These are phyloP conservation scores for Psittacula echo DNA, from an alignment of 2,797 vertebrate genomes.

Conservation along the genomic window DNA sequence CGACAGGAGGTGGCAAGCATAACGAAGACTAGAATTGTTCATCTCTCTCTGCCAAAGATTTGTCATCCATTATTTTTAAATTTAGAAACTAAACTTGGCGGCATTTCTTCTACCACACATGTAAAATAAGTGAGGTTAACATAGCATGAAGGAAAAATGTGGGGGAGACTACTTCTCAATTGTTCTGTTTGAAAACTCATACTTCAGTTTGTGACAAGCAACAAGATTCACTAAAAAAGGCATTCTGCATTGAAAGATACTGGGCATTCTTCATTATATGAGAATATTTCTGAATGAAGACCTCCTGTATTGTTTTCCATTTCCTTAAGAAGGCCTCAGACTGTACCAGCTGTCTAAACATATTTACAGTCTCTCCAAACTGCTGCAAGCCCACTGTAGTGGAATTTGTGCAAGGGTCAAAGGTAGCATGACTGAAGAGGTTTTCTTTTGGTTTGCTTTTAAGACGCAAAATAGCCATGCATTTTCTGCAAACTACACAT, in stretches of 20 bases:
- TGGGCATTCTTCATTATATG: not conserved
- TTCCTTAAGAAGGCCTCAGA: conserved; percentile 43
- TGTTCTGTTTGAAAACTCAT: conserved; percentile 37
- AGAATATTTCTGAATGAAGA: conserved; percentile 32
- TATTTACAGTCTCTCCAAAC: conserved; percentile 22
- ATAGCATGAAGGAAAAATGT: not conserved
- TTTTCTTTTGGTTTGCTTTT: conserved; percentile 1
- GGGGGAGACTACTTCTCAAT: conserved; percentile 29
- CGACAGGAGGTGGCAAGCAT: not conserved
- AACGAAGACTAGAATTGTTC: not conserved
- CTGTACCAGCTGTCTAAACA: conserved; percentile 61
- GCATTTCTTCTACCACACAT: conserved; percentile 43
- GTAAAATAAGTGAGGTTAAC: conserved; percentile 42
- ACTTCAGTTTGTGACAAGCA: conserved; percentile 44
- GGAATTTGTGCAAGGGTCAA: conserved; percentile 43
- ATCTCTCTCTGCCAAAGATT: conserved; percentile 36
- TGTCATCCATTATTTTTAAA: conserved; percentile 50
- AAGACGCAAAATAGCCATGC: not conserved
- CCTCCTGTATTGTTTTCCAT: conserved; percentile 21
- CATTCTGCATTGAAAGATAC: not conserved
- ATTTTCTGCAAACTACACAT: not conserved
- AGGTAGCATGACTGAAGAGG: conserved; percentile 28
- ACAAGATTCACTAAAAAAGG: conserved; percentile 24
- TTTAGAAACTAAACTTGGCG: conserved; percentile 47
- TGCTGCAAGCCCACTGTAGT: not conserved